Evolutionary conservation across 2,888 invertebrate genomes (phyloP), one percentile per base, ranked within the genome.

Genomic region (Pristionchus exspectatus): DNA sequence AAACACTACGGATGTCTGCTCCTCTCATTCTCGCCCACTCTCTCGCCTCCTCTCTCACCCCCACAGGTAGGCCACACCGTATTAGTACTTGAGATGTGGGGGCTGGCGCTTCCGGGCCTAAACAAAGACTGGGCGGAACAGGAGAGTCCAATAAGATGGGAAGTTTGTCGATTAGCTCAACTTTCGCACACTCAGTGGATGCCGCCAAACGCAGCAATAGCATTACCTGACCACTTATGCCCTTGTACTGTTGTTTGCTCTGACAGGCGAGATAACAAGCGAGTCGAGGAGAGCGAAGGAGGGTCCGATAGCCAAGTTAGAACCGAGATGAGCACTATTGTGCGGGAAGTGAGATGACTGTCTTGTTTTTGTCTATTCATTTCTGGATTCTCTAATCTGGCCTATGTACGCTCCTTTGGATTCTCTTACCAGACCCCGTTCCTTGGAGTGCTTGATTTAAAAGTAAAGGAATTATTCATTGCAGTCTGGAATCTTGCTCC

Each of bases 101-200:
- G n/a, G 81, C 5, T 38, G 81, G 81, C 81, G 81, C 50, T 81
- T 81, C 81, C 81, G 81, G 81, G 30, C 74, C 69, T 27, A 50
- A 14, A 81, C 81, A 81, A 81, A 81, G 50, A 38, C 74, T 69
- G 59, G 18, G 4, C 3, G 9, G 4, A 66, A n/a, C n/a, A 33
- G 33, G 72, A n/a, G 7, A 3, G 12, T 21, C 33, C 38, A 74
- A 16, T n/a, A 16, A 74, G 74, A 18, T 18, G 24, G 50, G 27
- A 81, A 81, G 81, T 81, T 50, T 81, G 81, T 50, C 81, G 50
- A 81, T 81, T 81, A 54, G 81, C 81, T 81, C 81, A 81, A 1
- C 50, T 81, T 81, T 81, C 81, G 50, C 81, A 81, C 16, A 14
- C 74, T 69, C 10, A 24, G 66, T 69, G 2, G 30, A 27, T 69